Conservation (phyloP, 1,140 invertebrate genomes). For the Agrypnia vestita region DNA sequence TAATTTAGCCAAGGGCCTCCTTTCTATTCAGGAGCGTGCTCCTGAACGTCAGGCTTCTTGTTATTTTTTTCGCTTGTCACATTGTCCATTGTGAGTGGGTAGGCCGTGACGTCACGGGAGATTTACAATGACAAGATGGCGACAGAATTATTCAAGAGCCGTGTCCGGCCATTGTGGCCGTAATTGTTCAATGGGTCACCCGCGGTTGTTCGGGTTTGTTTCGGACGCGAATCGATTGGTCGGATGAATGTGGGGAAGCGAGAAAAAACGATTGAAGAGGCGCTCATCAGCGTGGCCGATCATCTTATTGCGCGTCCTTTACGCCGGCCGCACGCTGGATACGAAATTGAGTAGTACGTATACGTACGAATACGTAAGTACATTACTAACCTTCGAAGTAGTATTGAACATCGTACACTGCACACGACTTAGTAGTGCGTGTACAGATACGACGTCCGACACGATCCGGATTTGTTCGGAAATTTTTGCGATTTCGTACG, state of each 20-base stretch:
- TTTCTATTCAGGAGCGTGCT: conserved; percentile 25
- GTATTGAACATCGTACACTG: too few species aligned
- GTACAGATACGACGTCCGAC: too few species aligned
- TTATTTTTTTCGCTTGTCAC: conserved; percentile 34
- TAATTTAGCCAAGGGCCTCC: conserved; percentile 25
- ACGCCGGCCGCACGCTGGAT: too few species aligned
- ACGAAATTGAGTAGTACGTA: too few species aligned
- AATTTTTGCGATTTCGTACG: too few species aligned
- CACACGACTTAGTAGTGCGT: too few species aligned
- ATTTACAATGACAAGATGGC: conserved; percentile 44
- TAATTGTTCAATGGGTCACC: conserved; percentile 33
- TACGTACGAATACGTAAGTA: too few species aligned
- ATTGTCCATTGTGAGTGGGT: conserved; percentile 39
- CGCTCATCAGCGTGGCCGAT: too few species aligned
- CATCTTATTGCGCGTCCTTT: too few species aligned
- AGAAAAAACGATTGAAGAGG: too few species aligned
- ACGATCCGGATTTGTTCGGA: too few species aligned
- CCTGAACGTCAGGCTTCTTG: conserved; percentile 29
- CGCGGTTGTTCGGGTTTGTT: neutral
- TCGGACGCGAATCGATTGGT: neutral
- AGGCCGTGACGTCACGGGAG: conserved; percentile 43
- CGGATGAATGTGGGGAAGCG: neutral
- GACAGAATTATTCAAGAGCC: conserved; percentile 33
- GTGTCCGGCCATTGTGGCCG: conserved; percentile 12
- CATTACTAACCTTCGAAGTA: too few species aligned